A percentile compares a stretch with the other conserved stretches of the same genome.
Conservation (phyloP, 92 coral and sea anemone species). For the Muricea muricata region DNA sequence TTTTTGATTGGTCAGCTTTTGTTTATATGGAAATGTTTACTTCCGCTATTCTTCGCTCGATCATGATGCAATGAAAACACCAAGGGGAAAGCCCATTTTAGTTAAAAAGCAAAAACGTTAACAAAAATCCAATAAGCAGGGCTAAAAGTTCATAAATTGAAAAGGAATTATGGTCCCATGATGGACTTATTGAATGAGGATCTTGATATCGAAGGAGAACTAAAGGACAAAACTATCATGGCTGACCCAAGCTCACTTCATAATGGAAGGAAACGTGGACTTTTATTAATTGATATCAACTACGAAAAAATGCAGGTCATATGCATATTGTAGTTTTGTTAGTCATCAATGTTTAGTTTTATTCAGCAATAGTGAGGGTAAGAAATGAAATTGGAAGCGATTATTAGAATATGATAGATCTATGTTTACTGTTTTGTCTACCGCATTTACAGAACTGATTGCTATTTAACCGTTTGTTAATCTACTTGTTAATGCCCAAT, state of each 20-base stretch:
- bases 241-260: background rate
- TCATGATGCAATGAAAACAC: background rate
- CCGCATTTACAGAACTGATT: too few relatives aligned
- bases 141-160: background rate
- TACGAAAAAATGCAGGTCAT: conserved; percentile 35
- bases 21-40: background rate
- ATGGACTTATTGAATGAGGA: background rate
- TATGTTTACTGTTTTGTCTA: too few relatives aligned
- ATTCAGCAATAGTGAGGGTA: too few relatives aligned
- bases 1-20: conserved; percentile 11
- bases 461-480: too few relatives aligned
- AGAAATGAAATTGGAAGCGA: too few relatives aligned
- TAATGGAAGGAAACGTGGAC: background rate
- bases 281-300: conserved; percentile 21
- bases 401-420: too few relatives aligned
- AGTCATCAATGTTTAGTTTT: background rate
- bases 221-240: background rate
- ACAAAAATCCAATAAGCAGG: too few relatives aligned
- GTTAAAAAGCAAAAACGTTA: too few relatives aligned
- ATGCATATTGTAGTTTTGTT: background rate
- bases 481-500: too few relatives aligned
- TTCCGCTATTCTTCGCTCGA: background rate
- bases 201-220: background rate
- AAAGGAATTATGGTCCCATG: background rate
- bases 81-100: background rate